phyloP scores from a whole-genome alignment of 2,113 vertebrate genomes.

The human (Homo sapiens) region DNA sequence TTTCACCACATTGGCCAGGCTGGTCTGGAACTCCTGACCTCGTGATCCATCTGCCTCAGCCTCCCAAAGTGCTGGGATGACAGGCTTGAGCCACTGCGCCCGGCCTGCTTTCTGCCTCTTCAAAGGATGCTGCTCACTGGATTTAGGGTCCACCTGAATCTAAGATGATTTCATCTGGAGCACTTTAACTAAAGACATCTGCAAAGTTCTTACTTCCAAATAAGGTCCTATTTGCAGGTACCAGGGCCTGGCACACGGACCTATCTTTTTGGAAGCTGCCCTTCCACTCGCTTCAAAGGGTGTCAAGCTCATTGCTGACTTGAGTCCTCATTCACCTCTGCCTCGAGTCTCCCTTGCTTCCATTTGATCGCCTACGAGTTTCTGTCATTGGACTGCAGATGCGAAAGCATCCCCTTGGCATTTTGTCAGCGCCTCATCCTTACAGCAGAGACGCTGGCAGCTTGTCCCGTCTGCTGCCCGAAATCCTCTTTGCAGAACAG shows the following conservation, averaged over 20 bases:
- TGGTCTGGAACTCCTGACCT: too few relatives aligned
- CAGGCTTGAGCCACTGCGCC: accelerated
- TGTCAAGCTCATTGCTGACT: neutral
- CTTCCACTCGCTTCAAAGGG: too few relatives aligned
- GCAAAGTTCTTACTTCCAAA: too few relatives aligned
- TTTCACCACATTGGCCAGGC: too few relatives aligned
- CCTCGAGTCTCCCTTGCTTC: neutral
- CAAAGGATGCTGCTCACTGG: neutral
- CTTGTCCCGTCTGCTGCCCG: accelerated
- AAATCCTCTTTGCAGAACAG: neutral
- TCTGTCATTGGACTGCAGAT: neutral
- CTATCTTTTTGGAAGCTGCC: too few relatives aligned
- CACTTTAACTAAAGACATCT: neutral
- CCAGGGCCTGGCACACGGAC: too few relatives aligned
- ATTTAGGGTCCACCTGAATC: neutral
- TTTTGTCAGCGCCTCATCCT: neutral
- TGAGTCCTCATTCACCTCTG: neutral
- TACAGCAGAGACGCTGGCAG: neutral
- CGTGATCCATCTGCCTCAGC: too few relatives aligned
- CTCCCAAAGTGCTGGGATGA: too few relatives aligned
- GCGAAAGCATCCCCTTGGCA: neutral
- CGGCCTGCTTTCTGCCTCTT: too few relatives aligned
- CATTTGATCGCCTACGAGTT: neutral
- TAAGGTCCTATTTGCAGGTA: too few relatives aligned
- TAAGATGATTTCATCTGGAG: neutral